These are phyloP conservation scores for Quadriops clusia DNA, from an alignment of 2,888 invertebrate species.

Conservation along the genomic window DNA sequence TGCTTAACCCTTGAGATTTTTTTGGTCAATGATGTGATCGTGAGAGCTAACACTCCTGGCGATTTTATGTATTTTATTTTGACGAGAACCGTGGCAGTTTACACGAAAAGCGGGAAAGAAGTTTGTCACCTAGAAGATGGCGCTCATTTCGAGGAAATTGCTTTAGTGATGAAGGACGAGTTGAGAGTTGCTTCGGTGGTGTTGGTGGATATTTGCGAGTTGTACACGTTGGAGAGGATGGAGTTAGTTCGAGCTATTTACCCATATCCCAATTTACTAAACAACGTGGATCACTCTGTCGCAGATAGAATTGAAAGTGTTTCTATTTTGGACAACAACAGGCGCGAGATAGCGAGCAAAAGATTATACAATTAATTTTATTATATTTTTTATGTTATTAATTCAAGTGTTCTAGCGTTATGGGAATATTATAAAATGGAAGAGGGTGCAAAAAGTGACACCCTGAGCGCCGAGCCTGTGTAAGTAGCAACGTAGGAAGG, in stretches of 20 bases:
- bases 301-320: constrained; percentile 33
- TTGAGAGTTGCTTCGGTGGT: constrained; percentile 16
- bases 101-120: constrained; percentile 36
- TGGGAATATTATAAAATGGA: too few species aligned
- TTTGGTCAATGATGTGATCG: constrained; percentile 41
- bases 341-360: too few species aligned
- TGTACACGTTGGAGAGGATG: constrained; percentile 16
- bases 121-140: constrained; percentile 39
- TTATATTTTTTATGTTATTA: too few species aligned
- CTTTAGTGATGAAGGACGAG: constrained; percentile 20
- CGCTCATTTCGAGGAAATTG: constrained; percentile 31
- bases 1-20: constrained; percentile 39
- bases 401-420: too few species aligned
- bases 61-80: constrained; percentile 46
- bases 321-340: constrained; percentile 28
- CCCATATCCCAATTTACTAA: constrained; percentile 25
- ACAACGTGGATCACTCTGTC: constrained; percentile 30
- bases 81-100: constrained; percentile 42
- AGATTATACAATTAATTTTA: too few species aligned
- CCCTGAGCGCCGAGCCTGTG: too few species aligned
- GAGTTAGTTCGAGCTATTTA: constrained; percentile 19
- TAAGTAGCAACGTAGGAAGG: too few species aligned
- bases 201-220: constrained; percentile 18
- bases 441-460: too few species aligned
- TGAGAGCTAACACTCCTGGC: constrained; percentile 38